These are phyloP conservation scores for Hyperopisus bebe DNA, from an alignment of 2,113 vertebrate genomes.

Conservation along the genomic window DNA sequence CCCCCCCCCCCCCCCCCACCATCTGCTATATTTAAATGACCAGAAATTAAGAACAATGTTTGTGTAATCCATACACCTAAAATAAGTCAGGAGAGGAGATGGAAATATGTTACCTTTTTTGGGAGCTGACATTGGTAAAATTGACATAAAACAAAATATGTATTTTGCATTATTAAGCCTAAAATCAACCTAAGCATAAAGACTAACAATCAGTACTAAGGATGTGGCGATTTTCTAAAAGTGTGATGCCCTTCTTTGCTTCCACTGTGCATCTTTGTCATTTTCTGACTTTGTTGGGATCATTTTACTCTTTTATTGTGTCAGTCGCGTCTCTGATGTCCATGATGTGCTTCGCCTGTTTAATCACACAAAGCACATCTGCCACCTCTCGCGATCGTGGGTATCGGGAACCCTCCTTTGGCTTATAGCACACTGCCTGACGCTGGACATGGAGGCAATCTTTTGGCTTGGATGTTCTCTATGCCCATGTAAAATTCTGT, in stretches of 20 bases:
- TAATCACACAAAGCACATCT: not conserved
- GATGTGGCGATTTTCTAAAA: not conserved
- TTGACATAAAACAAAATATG: not conserved
- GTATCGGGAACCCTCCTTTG: constrained; percentile 53
- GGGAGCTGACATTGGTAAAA: not conserved
- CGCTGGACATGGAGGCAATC: constrained; percentile 45
- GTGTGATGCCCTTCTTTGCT: not conserved
- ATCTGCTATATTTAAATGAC: not conserved
- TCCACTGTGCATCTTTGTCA: not conserved
- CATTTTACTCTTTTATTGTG: not conserved
- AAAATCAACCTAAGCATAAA: not conserved
- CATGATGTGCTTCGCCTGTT: not conserved
- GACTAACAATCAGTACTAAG: not conserved
- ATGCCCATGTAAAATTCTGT: constrained; percentile 43
- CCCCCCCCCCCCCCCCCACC: not conserved
- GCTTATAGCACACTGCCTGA: constrained; percentile 53
- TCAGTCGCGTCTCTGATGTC: not conserved
- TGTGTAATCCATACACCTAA: not conserved
- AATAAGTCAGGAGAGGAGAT: not conserved
- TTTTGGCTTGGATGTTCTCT: constrained; percentile 32
- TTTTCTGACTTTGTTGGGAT: not conserved
- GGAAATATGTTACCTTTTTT: not conserved
- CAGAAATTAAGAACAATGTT: not conserved
- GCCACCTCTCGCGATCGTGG: constrained; percentile 61
- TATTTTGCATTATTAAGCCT: not conserved